Evolutionary conservation across 2,113 vertebrate species (phyloP).

Genomic region (Notiomystis cincta): DNA sequence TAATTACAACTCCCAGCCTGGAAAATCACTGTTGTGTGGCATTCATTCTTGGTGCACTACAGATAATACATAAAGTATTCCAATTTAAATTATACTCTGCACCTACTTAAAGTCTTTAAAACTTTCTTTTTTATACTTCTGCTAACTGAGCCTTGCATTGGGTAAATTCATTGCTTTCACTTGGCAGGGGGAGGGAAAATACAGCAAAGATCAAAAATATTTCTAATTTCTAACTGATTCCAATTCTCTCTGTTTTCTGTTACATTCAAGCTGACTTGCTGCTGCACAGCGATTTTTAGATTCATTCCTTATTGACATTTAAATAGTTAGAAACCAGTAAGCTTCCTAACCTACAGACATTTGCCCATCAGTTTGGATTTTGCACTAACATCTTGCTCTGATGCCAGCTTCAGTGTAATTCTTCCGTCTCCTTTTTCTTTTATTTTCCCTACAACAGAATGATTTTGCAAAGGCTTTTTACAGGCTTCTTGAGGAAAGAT

Average conservation of each 20-base stretch:
- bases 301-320: background rate
- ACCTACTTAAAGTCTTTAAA: background rate
- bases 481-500: background rate
- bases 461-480: background rate
- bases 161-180: background rate
- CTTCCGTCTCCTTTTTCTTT: background rate
- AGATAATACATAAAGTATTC: background rate
- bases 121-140: background rate
- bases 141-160: background rate
- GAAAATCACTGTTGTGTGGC: background rate
- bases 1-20: background rate
- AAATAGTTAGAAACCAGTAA: background rate
- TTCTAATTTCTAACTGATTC: background rate
- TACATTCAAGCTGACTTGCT: background rate
- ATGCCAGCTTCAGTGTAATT: background rate
- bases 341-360: background rate
- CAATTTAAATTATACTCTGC: background rate
- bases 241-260: background rate
- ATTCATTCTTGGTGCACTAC: background rate
- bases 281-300: background rate
- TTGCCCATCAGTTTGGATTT: background rate
- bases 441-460: background rate
- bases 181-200: accelerated
- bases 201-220: background rate
- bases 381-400: background rate